phyloP scores from a whole-genome alignment of 92 coral and sea anemone species.

The Montipora capitata region DNA sequence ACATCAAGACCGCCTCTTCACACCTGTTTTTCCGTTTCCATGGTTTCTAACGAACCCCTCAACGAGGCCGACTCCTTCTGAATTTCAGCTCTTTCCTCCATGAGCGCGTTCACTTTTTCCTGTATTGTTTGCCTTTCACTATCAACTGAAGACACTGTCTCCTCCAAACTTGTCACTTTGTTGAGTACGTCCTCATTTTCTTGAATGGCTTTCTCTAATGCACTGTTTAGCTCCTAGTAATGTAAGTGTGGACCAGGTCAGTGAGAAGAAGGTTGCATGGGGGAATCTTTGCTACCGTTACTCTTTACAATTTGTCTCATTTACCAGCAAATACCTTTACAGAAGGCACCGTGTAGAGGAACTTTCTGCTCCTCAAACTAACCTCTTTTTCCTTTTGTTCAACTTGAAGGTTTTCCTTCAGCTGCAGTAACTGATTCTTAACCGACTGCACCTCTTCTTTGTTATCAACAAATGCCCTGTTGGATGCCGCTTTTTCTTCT shows the following conservation, averaged over 20 bases:
- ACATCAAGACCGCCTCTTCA: neutral
- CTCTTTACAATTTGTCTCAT: too few species aligned
- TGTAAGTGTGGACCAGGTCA: too few species aligned
- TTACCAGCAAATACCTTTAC: too few species aligned
- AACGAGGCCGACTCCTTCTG: conserved; percentile 42
- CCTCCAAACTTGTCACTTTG: conserved; percentile 49
- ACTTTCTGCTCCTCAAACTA: neutral
- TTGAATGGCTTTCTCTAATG: conserved; percentile 23
- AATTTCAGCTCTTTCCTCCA: conserved; percentile 45
- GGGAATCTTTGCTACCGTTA: too few species aligned
- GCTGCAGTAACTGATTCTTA: conserved; percentile 39
- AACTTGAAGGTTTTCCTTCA: conserved; percentile 58
- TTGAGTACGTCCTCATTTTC: conserved; percentile 42
- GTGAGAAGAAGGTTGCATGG: too few species aligned
- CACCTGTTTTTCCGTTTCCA: conserved; percentile 53
- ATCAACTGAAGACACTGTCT: conserved; percentile 23
- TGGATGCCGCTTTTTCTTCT: conserved; percentile 22
- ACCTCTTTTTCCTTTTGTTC: conserved; percentile 76
- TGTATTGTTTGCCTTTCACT: conserved; percentile 31
- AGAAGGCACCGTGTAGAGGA: too few species aligned
- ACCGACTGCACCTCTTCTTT: conserved; percentile 55
- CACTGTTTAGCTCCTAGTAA: conserved; percentile 55
- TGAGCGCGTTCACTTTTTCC: conserved; percentile 27
- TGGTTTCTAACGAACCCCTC: conserved; percentile 33
- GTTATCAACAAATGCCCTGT: conserved; percentile 13